phyloP scores from a whole-genome alignment of 2,797 vertebrate genomes.

The Bradypodion pumilum region DNA sequence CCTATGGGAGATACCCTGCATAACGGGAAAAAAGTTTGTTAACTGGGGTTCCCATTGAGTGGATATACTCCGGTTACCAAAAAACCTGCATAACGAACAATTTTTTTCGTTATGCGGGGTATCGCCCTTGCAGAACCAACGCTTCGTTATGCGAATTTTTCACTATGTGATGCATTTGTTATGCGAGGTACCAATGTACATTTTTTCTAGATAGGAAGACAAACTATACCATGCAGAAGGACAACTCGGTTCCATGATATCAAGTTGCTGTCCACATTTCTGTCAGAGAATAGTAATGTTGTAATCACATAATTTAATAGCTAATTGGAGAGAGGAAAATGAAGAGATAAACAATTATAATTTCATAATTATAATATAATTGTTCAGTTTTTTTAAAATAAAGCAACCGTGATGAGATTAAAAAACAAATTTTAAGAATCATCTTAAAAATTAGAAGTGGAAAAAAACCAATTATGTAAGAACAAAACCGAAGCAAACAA shows the following conservation, averaged over 20 bases:
- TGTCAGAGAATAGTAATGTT: constrained; percentile 94
- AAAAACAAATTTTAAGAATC: background rate
- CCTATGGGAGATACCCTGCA: no score
- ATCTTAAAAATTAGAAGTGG: background rate
- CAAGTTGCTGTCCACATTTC: constrained; percentile 92
- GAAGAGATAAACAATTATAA: constrained; percentile 19
- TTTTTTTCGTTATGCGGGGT: no score
- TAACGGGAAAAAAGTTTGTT: no score
- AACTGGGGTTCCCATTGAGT: no score
- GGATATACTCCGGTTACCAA: no score
- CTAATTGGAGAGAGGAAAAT: constrained; percentile 68
- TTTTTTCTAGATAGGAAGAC: constrained; percentile 24
- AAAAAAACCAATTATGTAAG: background rate
- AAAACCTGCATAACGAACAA: no score
- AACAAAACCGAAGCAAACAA: background rate
- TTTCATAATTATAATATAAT: background rate
- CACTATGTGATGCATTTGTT: no score
- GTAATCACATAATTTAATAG: constrained; percentile 95
- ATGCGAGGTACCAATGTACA: no score
- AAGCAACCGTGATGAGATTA: no score
- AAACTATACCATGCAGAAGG: constrained; percentile 88
- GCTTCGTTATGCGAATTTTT: no score
- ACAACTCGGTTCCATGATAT: constrained; percentile 97
- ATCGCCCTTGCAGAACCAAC: no score
- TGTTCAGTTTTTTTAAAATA: no score